A percentile compares a stretch with the other conserved stretches of the same genome.
Conservation (phyloP, 2,888 invertebrate species). For the Lasioglossum villosulum region DNA sequence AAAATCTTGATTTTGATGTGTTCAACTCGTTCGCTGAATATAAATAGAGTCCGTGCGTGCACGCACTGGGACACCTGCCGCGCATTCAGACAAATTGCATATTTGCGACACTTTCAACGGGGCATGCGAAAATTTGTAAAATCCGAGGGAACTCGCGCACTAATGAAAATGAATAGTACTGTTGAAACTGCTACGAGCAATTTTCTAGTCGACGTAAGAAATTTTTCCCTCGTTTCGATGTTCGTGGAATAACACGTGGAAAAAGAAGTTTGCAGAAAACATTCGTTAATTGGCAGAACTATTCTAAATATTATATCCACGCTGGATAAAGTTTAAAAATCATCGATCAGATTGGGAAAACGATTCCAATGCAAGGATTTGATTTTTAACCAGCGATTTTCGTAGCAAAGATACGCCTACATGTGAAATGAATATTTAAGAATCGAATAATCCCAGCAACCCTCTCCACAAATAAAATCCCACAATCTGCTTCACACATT, state of each 20-base stretch:
- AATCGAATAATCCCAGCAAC: neutral
- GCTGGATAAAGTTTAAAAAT: neutral
- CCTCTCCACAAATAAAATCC: neutral
- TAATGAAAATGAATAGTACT: neutral
- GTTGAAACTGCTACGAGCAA: neutral
- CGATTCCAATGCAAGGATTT: neutral
- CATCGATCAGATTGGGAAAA: neutral
- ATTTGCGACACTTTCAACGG: neutral
- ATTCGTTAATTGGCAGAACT: too few species aligned
- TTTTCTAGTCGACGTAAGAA: neutral
- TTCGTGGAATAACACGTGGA: too few species aligned
- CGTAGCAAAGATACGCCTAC: neutral
- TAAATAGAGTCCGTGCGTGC: neutral
- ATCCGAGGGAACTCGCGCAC: neutral
- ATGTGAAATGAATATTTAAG: neutral
- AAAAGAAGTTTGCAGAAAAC: too few species aligned
- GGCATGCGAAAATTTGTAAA: neutral
- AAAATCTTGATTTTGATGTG: neutral
- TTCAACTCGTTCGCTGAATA: neutral
- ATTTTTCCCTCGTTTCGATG: neutral
- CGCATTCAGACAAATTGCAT: neutral
- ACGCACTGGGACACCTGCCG: constrained; percentile 1
- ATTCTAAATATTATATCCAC: too few species aligned
- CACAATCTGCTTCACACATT: neutral
- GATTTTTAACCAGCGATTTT: neutral